A percentile compares a stretch with the other conserved stretches of the same genome.
Conservation (phyloP, 2,797 vertebrate species). For the Scleropages formosus region DNA sequence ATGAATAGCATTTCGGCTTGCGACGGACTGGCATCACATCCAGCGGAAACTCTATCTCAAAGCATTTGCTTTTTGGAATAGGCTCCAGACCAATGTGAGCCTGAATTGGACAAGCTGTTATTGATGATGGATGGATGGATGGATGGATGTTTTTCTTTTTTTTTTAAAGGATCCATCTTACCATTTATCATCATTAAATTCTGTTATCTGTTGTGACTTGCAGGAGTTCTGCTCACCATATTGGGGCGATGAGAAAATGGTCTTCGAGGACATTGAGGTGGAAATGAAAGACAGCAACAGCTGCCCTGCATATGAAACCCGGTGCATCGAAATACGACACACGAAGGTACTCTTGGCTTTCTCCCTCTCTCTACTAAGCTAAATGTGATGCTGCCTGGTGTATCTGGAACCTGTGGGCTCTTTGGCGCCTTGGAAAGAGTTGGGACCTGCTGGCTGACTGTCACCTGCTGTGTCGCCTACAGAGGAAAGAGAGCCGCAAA, state of each 20-base stretch:
- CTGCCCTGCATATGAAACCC: conserved; percentile 65
- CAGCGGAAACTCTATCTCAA: no score
- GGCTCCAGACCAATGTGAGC: no score
- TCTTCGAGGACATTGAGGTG: conserved; percentile 74
- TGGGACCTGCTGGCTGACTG: not conserved
- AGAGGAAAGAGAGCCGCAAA: conserved; percentile 79
- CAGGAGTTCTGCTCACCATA: conserved; percentile 78
- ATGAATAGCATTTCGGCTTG: no score
- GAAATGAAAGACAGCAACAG: conserved; percentile 63
- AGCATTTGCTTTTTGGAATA: no score
- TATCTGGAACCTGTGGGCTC: not conserved
- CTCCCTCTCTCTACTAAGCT: not conserved
- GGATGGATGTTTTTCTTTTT: no score
- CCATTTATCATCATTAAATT: not conserved
- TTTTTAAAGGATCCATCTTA: no score
- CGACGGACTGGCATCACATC: no score
- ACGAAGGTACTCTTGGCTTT: conserved; percentile 71
- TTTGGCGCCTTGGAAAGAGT: not conserved
- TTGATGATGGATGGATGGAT: conserved; percentile 42
- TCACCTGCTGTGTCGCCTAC: conserved; percentile 39
- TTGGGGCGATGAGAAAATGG: conserved; percentile 77
- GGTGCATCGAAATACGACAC: conserved; percentile 76
- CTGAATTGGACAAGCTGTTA: not conserved
- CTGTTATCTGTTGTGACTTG: conserved; percentile 17
- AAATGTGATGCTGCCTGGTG: not conserved